Evolutionary conservation across 2,888 invertebrate genomes (phyloP).

Genomic region (Andricus curvator): DNA sequence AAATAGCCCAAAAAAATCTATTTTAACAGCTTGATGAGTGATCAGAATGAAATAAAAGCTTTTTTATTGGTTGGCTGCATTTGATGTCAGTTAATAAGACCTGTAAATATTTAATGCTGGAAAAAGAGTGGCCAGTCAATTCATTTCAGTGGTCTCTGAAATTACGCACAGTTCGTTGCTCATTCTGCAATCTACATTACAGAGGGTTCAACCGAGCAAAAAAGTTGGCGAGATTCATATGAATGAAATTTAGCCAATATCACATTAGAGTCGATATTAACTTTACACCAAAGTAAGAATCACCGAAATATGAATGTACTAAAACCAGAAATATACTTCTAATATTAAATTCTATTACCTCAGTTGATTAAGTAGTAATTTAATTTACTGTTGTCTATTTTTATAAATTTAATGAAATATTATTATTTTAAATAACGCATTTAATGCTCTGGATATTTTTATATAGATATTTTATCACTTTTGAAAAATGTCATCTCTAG

Average conservation of each 20-base stretch:
- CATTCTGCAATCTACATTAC: conserved; percentile 34
- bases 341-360: neutral
- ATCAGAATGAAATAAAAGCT: conserved; percentile 5
- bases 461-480: neutral
- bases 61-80: conserved; percentile 7
- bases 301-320: conserved; percentile 5
- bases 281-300: conserved; percentile 1
- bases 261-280: conserved; percentile 34
- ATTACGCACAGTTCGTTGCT: conserved; percentile 30
- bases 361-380: neutral
- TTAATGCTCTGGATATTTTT: neutral
- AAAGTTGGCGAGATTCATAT: conserved; percentile 30
- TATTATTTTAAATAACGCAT: neutral
- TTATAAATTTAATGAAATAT: neutral
- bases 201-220: conserved; percentile 14
- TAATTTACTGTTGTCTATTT: neutral
- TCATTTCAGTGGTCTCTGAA: conserved; percentile 25
- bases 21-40: neutral
- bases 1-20: neutral
- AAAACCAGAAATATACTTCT: neutral
- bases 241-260: conserved; percentile 23
- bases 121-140: conserved; percentile 21
- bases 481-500: neutral
- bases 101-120: conserved; percentile 21
- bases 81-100: conserved; percentile 18